Evolutionary conservation across 2,113 vertebrate genomes (phyloP), one percentile per base, ranked within the genome.

Genomic region (Xenopus borealis): DNA sequence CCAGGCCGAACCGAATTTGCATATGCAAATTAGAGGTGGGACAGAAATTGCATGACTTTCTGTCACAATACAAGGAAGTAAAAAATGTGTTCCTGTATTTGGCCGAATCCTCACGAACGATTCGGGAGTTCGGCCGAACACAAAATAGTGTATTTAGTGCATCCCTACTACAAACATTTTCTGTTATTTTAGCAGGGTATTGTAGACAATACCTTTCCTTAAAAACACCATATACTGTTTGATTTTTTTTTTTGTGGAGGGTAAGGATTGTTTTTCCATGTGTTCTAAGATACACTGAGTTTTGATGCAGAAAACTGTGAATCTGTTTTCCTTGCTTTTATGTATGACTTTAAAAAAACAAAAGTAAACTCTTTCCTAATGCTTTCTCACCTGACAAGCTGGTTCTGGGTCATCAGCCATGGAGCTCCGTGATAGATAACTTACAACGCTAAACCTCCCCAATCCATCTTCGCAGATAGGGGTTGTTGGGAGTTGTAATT

Each of bases 261-360:
- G 74, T 77, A 70, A 75, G 30, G 7, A 14, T 20, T 70, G 58
- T 63, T 40, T 40, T 70, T 30, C 50, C 63, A 47, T 27, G 66
- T 69, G 53, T 64, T 70, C 27, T 69, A 76, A 62, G 58, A 77
- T 77, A 77, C 74, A 77, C 74, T 77, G 74, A 70, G 59, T 64
- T 75, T 70, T 50, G 74, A 59, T 64, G 66, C 66, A 69, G 59
- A 69, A 75, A 77, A 77, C 74, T 77, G 74, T 77, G 74, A 77
- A 70, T 50, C 11, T 64, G n/a, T 17, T 40, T 69, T 62, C 16
- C 65, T 40, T 16, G 45, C 40, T 67, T 67, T 67, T 67, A 67
- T 50, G 44, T 67, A 47, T 62, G 6, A 50, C 3, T 75, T 50
- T 69, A 33, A 33, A 44, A 19, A 44, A 58, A 27, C 1, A 9